Evolutionary conservation across 2,113 vertebrate genomes (phyloP).

Genomic region (Cyanoliseus patagonus): DNA sequence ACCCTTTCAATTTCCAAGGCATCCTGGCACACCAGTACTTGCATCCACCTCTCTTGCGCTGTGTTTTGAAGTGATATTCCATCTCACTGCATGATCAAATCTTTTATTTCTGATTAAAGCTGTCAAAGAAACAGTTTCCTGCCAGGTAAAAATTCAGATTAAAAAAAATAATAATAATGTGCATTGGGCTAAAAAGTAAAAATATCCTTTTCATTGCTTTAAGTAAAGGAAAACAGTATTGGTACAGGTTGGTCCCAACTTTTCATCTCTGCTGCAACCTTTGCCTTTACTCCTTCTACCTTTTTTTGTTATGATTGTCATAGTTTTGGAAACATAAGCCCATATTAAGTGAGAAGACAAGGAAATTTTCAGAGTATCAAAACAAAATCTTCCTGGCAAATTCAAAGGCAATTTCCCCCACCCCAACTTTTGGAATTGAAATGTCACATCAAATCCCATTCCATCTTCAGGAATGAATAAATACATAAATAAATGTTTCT

Average conservation of each 20-base stretch:
- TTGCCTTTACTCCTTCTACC: neutral
- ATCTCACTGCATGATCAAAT: neutral
- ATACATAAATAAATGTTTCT: neutral
- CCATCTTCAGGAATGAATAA: neutral
- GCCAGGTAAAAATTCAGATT: neutral
- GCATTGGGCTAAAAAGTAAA: neutral
- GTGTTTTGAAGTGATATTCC: neutral
- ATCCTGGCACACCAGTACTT: neutral
- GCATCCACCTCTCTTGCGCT: neutral
- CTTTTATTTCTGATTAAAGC: constrained; percentile 25
- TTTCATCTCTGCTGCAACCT: neutral
- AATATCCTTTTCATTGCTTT: neutral
- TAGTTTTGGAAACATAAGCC: constrained; percentile 10
- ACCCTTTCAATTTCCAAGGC: neutral
- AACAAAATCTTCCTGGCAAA: neutral
- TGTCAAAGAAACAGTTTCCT: neutral
- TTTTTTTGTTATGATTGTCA: neutral
- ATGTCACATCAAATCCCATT: neutral
- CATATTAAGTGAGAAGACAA: neutral
- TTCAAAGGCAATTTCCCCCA: neutral
- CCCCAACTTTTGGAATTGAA: neutral
- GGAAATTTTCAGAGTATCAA: neutral
- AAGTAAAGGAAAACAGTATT: neutral
- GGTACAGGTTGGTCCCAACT: neutral
- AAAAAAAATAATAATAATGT: neutral